Evolutionary conservation across 2,888 invertebrate genomes (phyloP).

Genomic region (Scaptomyza tumidula): DNA sequence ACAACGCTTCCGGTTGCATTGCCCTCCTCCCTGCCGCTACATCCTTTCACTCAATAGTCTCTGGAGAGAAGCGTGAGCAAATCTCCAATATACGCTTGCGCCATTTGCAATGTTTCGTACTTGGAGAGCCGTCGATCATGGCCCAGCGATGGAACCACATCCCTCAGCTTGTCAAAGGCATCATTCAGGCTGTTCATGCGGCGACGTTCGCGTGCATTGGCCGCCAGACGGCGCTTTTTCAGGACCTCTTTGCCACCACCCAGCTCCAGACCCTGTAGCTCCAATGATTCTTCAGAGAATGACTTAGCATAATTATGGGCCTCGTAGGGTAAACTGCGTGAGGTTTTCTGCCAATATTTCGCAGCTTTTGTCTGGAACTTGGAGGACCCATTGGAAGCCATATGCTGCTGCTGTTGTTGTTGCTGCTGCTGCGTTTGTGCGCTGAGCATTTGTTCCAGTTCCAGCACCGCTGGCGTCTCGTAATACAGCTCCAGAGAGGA

Average conservation of each 20-base stretch:
- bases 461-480: constrained; percentile 59
- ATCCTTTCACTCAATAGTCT: constrained; percentile 60
- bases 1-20: constrained; percentile 27
- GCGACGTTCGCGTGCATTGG: constrained; percentile 90
- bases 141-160: constrained; percentile 89
- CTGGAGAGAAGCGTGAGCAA: constrained; percentile 87
- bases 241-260: constrained; percentile 61
- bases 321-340: constrained; percentile 58
- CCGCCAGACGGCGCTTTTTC: constrained; percentile 88
- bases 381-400: not conserved
- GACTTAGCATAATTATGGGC: constrained; percentile 6
- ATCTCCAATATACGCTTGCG: constrained; percentile 90
- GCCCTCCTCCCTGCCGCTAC: not conserved
- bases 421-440: constrained; percentile 34
- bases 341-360: constrained; percentile 40
- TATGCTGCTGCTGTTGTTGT: constrained; percentile 24
- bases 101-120: constrained; percentile 92
- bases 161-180: constrained; percentile 89
- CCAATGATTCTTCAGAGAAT: not conserved
- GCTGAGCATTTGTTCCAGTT: constrained; percentile 66
- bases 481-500: constrained; percentile 50
- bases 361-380: constrained; percentile 45
- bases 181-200: constrained; percentile 91
- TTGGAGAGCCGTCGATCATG: constrained; percentile 90
- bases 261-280: not conserved